These are phyloP conservation scores for Hipposideros larvatus DNA, from an alignment of 2,797 vertebrate species.

Conservation along the genomic window DNA sequence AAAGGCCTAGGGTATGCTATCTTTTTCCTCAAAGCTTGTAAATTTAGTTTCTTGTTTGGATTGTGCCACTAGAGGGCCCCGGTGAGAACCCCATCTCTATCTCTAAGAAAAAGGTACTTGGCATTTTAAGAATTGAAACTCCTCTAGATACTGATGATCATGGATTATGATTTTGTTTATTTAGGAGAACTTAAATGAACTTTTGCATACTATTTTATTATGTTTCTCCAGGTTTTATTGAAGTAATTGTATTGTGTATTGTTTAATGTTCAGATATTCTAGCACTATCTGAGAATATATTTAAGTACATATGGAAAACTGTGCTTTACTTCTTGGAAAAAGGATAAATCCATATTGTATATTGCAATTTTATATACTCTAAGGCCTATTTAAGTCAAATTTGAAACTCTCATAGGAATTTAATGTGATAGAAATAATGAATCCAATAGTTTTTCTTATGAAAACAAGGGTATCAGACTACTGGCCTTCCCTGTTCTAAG, in stretches of 20 bases:
- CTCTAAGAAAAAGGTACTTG: not conserved
- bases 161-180: not conserved
- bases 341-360: not conserved
- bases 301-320: not conserved
- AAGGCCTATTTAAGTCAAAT: not conserved
- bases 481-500: not conserved
- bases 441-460: not conserved
- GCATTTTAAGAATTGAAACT: constrained; percentile 23
- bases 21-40: not conserved
- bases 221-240: not conserved
- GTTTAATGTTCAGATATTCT: not conserved
- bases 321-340: not conserved
- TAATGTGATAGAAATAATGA: constrained; percentile 1
- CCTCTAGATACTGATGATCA: not conserved
- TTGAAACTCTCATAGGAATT: not conserved
- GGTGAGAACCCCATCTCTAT: not conserved
- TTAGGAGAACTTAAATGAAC: not conserved
- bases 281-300: not conserved
- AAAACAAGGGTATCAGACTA: not conserved
- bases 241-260: not conserved
- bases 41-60: not conserved
- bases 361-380: not conserved
- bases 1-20: not conserved
- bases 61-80: constrained; percentile 77
- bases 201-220: not conserved